Evolutionary conservation across 2,113 vertebrate species (phyloP).

Genomic region (Amphiprion ocellaris): DNA sequence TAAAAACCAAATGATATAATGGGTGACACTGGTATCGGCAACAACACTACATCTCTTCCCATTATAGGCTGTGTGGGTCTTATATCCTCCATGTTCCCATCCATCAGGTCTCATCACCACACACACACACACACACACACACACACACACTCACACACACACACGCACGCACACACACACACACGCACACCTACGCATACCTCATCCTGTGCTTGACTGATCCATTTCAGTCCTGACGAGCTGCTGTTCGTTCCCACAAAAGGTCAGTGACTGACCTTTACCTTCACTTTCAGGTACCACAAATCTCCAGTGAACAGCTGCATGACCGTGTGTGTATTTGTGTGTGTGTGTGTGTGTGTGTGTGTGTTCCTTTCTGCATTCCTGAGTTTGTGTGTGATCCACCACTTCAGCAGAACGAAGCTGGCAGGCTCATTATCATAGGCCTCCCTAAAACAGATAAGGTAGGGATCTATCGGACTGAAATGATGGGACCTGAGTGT

Average conservation of each 20-base stretch:
- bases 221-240: slow-evolving; percentile 64
- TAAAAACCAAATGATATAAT: slow-evolving; percentile 29
- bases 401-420: slow-evolving; percentile 49
- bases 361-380: not conserved
- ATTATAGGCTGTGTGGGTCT: slow-evolving; percentile 13
- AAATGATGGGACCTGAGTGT: slow-evolving; percentile 73
- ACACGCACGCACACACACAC: not conserved
- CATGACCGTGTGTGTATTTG: slow-evolving; percentile 28
- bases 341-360: slow-evolving; percentile 13
- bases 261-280: slow-evolving; percentile 80
- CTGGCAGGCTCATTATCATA: slow-evolving; percentile 77
- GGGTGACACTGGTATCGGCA: slow-evolving; percentile 15
- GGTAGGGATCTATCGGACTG: slow-evolving; percentile 68
- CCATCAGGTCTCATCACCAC: slow-evolving; percentile 17
- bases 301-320: slow-evolving; percentile 66
- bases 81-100: slow-evolving; percentile 7
- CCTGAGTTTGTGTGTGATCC: slow-evolving; percentile 48
- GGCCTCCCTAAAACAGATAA: slow-evolving; percentile 60
- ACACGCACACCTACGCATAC: slow-evolving; percentile 11
- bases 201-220: slow-evolving; percentile 49
- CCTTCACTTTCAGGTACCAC: slow-evolving; percentile 60
- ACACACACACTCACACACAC: slow-evolving; percentile 1
- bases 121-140: slow-evolving; percentile 2
- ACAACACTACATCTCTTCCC: slow-evolving; percentile 13
- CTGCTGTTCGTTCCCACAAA: slow-evolving; percentile 66